Percentiles rank a stretch among this genome's conserved stretches.
These are phyloP conservation scores for Gymnoscopelus microlampas DNA, from an alignment of 2,797 vertebrate species.

Conservation along the genomic window DNA sequence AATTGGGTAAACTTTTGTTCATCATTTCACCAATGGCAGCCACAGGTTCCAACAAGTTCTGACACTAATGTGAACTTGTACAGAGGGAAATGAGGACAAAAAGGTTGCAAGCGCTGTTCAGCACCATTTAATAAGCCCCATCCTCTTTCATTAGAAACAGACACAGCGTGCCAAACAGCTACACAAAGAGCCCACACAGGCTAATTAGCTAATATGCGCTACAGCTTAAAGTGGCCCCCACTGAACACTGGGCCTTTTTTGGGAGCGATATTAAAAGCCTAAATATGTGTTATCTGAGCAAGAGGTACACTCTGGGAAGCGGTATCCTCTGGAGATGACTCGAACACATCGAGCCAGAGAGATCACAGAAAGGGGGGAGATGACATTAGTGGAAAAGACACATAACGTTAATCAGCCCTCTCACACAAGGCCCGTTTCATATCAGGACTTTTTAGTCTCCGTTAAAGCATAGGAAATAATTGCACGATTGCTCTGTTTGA, in stretches of 20 bases:
- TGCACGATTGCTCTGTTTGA: conserved; percentile 45
- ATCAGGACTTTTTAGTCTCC: conserved; percentile 67
- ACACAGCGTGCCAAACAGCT: conserved; percentile 67
- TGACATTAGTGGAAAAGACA: conserved; percentile 60
- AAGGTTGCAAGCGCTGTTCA: conserved; percentile 64
- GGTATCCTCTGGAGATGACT: conserved; percentile 66
- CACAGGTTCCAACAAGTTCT: conserved; percentile 17
- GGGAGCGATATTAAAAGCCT: conserved; percentile 64
- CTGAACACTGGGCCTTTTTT: conserved; percentile 60
- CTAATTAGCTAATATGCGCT: conserved; percentile 76
- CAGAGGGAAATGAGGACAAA: conserved; percentile 51
- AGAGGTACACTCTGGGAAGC: conserved; percentile 64
- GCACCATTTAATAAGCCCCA: conserved; percentile 68
- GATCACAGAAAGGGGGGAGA: conserved; percentile 68
- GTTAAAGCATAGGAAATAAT: conserved; percentile 59
- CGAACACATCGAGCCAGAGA: conserved; percentile 52
- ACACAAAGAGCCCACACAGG: conserved; percentile 67
- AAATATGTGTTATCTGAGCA: conserved; percentile 73
- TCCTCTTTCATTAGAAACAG: conserved; percentile 70
- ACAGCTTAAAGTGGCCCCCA: conserved; percentile 69
- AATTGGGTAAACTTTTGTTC: conserved; percentile 17
- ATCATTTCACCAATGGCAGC: conserved; percentile 20
- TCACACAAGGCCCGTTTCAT: conserved; percentile 55
- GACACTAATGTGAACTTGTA: conserved; percentile 60
- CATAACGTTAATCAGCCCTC: conserved; percentile 66